A percentile compares a stretch with the other conserved stretches of the same genome.
These are phyloP conservation scores for Sakesphorus luctuosus DNA, from an alignment of 2,113 vertebrate species.

Conservation along the genomic window DNA sequence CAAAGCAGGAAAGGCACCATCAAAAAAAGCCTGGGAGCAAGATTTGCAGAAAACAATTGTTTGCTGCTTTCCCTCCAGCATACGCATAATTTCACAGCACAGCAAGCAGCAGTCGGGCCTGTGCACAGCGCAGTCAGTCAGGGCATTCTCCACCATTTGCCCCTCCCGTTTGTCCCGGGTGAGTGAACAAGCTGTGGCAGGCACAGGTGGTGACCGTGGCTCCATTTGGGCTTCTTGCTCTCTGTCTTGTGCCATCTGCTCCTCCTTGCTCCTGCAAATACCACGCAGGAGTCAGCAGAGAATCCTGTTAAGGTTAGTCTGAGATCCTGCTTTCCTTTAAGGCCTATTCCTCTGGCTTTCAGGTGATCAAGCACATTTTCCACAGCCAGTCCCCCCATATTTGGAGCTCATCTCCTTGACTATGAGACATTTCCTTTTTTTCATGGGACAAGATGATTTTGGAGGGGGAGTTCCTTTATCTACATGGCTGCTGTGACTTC, in stretches of 20 bases:
- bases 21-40: neutral
- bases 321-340: neutral
- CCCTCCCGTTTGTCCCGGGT: neutral
- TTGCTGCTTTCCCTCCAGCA: neutral
- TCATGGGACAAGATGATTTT: neutral
- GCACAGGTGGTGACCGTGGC: constrained; percentile 1
- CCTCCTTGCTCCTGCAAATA: neutral
- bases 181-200: constrained; percentile 22
- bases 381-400: neutral
- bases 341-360: neutral
- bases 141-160: neutral
- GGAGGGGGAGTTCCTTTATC: neutral
- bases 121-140: neutral
- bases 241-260: constrained; percentile 44
- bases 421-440: neutral
- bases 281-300: neutral
- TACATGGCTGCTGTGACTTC: neutral
- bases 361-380: neutral
- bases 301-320: neutral
- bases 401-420: neutral
- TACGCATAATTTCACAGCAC: constrained; percentile 3
- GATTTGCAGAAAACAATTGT: neutral
- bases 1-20: neutral
- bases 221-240: neutral
- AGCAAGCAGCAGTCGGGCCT: neutral